phyloP scores from a whole-genome alignment of 2,113 vertebrate species.

The Passer domesticus region DNA sequence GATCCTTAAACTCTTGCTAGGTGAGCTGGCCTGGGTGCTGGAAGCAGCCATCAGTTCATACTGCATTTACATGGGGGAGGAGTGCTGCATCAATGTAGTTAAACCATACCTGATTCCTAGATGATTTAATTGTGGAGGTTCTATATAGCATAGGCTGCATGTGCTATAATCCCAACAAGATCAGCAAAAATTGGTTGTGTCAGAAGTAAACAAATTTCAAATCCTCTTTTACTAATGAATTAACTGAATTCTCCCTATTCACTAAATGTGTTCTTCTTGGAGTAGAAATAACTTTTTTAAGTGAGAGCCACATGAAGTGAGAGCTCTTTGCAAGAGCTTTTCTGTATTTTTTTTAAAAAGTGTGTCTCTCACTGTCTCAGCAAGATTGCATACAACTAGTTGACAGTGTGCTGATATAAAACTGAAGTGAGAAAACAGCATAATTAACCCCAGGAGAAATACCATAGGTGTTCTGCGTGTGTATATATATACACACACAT shows the following conservation, averaged over 20 bases:
- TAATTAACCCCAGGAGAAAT: background rate
- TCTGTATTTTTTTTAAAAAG: background rate
- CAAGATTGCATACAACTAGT: background rate
- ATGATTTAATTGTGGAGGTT: background rate
- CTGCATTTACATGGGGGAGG: background rate
- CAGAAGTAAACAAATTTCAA: background rate
- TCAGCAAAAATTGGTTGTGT: background rate
- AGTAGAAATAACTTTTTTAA: background rate
- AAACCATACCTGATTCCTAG: background rate
- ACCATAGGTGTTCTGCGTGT: background rate
- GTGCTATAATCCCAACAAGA: background rate
- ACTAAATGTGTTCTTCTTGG: background rate
- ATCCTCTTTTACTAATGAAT: background rate
- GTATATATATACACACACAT: fast-evolving
- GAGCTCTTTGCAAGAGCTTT: background rate
- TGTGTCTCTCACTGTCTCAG: background rate
- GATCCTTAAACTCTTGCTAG: background rate
- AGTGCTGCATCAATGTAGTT: background rate
- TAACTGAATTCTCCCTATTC: background rate
- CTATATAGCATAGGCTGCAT: background rate
- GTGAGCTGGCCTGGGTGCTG: constrained; percentile 47
- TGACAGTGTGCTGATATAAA: background rate
- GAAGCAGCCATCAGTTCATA: background rate
- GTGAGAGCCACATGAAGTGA: background rate
- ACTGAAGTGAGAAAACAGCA: background rate